Conservation (phyloP, 2,888 invertebrate species). For the Minunthozetes semirufus region DNA sequence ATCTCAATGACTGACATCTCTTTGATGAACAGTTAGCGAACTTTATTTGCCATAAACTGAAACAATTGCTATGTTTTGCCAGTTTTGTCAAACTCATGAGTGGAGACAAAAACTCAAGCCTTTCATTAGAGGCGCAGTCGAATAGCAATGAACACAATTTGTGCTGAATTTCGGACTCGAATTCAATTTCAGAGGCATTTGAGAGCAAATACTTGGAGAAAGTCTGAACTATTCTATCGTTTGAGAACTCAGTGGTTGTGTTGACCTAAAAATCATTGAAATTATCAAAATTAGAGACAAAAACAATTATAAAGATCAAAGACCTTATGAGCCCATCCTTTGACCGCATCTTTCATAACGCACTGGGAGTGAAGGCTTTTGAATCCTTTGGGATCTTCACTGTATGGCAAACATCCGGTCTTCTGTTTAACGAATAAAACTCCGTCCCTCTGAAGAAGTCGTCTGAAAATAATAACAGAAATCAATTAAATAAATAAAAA, state of each 20-base stretch:
- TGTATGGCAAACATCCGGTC: conserved; percentile 78
- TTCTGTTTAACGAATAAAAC: conserved; percentile 73
- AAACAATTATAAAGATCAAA: not conserved
- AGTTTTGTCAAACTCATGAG: conserved; percentile 19
- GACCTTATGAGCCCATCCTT: conserved; percentile 57
- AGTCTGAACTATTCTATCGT: conserved; percentile 41
- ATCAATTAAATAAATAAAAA: not conserved
- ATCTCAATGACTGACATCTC: not conserved
- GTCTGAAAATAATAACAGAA: conserved; percentile 41
- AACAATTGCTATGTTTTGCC: not conserved
- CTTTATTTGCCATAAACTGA: conserved; percentile 35
- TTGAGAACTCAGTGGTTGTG: conserved; percentile 42
- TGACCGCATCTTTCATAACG: conserved; percentile 64
- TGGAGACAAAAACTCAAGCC: conserved; percentile 62
- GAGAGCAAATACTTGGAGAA: conserved; percentile 41
- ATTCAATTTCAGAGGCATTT: conserved; percentile 34
- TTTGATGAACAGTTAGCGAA: not conserved
- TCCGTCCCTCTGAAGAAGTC: conserved; percentile 47
- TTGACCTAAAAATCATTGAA: conserved; percentile 37
- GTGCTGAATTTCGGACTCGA: conserved; percentile 46
- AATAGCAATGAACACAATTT: conserved; percentile 63
- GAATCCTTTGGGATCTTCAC: conserved; percentile 66
- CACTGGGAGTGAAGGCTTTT: conserved; percentile 70
- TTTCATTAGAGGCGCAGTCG: conserved; percentile 72
- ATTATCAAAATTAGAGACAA: not conserved